A percentile compares a stretch with the other conserved stretches of the same genome.
Conservation (phyloP, 2,113 vertebrate species). For the Phylloscopus trochilus region DNA sequence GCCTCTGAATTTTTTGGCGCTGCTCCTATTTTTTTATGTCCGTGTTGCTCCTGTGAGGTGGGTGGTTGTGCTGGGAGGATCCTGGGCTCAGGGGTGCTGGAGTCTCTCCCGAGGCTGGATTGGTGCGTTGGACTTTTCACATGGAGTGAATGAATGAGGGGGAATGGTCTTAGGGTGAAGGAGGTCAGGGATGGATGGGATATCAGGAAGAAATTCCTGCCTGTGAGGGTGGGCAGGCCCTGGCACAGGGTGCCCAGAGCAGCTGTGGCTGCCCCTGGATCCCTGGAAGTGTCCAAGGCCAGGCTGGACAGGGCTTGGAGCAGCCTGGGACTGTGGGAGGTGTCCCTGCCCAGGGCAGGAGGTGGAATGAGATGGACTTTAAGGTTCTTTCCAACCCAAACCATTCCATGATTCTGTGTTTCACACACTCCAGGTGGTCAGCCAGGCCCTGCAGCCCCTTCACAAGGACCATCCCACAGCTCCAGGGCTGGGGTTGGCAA, state of each 20-base stretch:
- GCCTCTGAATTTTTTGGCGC: not conserved
- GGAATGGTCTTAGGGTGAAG: not conserved
- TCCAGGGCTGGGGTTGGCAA: not conserved
- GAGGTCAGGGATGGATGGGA: not conserved
- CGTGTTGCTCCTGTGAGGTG: not conserved
- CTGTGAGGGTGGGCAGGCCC: rapidly evolving
- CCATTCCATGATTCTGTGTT: not conserved
- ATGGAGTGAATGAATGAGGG: not conserved
- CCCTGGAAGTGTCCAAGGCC: not conserved
- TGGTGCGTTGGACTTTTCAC: not conserved
- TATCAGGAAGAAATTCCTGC: rapidly evolving
- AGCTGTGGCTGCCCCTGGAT: not conserved
- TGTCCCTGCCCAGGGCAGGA: not conserved
- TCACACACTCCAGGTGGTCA: not conserved
- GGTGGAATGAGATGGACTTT: rapidly evolving
- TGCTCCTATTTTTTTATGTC: not conserved
- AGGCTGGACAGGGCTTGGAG: rapidly evolving
- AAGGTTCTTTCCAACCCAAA: not conserved
- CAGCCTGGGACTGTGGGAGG: rapidly evolving
- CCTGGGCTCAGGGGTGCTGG: not conserved
- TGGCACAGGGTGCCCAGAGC: not conserved
- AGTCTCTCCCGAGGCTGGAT: not conserved
- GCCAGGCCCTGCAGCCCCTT: not conserved
- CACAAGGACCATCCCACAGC: not conserved
- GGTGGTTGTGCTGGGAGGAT: not conserved